Evolutionary conservation across 2,113 vertebrate species (phyloP).

Genomic region (Burhinus bistriatus): DNA sequence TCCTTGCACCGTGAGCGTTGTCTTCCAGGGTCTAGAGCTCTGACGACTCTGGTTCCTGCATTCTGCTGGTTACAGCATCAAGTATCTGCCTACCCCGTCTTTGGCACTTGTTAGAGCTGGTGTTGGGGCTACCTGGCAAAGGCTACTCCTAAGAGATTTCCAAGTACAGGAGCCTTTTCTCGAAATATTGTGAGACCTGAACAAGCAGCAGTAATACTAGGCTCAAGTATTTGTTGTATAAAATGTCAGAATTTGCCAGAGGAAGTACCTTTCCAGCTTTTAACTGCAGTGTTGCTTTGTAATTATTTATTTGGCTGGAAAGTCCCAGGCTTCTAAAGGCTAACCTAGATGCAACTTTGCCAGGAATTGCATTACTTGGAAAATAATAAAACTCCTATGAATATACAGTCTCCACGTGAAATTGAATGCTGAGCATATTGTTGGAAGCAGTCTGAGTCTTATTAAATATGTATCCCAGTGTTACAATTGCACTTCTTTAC

Average conservation of each 20-base stretch:
- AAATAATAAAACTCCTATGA: neutral
- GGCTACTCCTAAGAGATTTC: neutral
- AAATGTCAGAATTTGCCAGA: neutral
- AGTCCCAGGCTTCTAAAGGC: neutral
- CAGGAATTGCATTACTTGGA: constrained; percentile 29
- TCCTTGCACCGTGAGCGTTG: neutral
- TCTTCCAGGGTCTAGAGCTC: no score
- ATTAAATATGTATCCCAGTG: neutral
- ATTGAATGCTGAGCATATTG: neutral
- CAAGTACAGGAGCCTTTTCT: neutral
- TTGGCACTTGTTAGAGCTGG: neutral
- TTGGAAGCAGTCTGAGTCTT: neutral
- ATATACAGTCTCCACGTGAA: neutral
- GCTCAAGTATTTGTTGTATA: neutral
- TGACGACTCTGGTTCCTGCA: neutral
- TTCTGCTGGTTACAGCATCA: neutral
- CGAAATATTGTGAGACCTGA: neutral
- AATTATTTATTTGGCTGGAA: constrained; percentile 32
- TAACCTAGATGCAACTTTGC: neutral
- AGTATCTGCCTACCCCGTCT: neutral
- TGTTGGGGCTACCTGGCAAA: neutral
- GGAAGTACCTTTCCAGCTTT: constrained; percentile 19
- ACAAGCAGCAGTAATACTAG: neutral
- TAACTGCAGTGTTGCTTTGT: neutral
- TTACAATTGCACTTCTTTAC: neutral